Percentiles rank a stretch among this genome's conserved stretches.
Evolutionary conservation across 2,113 vertebrate species (phyloP).

Genomic region (Pterocles gutturalis): DNA sequence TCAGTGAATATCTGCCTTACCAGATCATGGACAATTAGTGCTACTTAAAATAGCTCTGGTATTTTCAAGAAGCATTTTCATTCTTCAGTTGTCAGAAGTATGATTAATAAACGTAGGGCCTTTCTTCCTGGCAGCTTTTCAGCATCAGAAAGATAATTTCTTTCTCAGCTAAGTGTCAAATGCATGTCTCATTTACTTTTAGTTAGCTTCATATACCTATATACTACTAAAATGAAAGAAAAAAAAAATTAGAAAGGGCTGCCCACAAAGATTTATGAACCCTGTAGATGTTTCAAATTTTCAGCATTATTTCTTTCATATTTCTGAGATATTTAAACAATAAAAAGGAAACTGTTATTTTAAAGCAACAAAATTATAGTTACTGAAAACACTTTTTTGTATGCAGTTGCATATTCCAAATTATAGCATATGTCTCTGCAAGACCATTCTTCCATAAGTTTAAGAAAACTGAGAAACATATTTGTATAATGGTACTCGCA

Average conservation of each 20-base stretch:
- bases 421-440: background rate
- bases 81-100: background rate
- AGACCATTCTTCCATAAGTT: background rate
- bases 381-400: background rate
- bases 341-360: background rate
- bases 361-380: background rate
- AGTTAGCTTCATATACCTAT: background rate
- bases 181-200: background rate
- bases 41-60: background rate
- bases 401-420: background rate
- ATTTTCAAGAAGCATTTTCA: constrained; percentile 13
- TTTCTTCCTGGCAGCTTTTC: constrained; percentile 2
- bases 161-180: background rate
- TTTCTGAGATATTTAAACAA: background rate
- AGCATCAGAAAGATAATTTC: background rate
- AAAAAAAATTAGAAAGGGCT: background rate
- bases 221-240: background rate
- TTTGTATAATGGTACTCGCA: background rate
- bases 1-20: background rate
- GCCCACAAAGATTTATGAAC: background rate
- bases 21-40: background rate
- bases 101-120: background rate
- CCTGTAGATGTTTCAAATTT: background rate
- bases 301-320: background rate
- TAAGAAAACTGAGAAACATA: background rate